Evolutionary conservation across 2,888 invertebrate species (phyloP).

Genomic region (Coelinius sp.): DNA sequence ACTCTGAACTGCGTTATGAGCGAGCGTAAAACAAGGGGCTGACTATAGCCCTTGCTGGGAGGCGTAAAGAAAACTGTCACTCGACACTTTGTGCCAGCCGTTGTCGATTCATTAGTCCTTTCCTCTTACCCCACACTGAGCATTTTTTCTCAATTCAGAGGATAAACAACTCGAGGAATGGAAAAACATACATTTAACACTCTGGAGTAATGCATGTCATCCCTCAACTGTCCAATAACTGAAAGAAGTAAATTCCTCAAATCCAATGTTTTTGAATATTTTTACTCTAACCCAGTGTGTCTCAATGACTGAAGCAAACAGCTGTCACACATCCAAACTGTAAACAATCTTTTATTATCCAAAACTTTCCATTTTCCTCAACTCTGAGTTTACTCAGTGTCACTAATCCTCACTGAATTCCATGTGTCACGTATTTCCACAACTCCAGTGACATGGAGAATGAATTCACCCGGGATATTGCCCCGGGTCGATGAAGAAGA

Average conservation of each 20-base stretch:
- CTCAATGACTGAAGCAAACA: slow-evolving; percentile 29
- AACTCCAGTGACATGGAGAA: background rate
- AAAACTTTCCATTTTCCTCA: background rate
- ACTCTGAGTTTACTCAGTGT: background rate
- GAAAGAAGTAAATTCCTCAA: slow-evolving; percentile 2
- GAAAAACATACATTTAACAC: slow-evolving; percentile 6
- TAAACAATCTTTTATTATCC: slow-evolving; percentile 27
- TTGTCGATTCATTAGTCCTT: slow-evolving; percentile 45
- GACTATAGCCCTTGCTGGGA: slow-evolving; percentile 33
- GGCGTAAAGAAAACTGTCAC: slow-evolving; percentile 48
- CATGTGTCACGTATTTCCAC: background rate
- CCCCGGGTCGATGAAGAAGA: background rate
- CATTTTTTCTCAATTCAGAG: background rate
- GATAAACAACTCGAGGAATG: background rate
- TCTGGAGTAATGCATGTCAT: background rate
- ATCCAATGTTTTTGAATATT: slow-evolving; percentile 16
- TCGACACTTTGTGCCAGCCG: slow-evolving; percentile 44
- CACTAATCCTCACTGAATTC: slow-evolving; percentile 7
- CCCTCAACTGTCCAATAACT: slow-evolving; percentile 2
- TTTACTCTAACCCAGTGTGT: background rate
- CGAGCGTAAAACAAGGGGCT: slow-evolving; percentile 34
- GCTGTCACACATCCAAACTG: slow-evolving; percentile 7
- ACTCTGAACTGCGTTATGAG: slow-evolving; percentile 35
- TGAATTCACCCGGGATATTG: background rate
- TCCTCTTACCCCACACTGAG: background rate